Conservation (phyloP, 2,113 vertebrate species). For the Crypturellus undulatus region DNA sequence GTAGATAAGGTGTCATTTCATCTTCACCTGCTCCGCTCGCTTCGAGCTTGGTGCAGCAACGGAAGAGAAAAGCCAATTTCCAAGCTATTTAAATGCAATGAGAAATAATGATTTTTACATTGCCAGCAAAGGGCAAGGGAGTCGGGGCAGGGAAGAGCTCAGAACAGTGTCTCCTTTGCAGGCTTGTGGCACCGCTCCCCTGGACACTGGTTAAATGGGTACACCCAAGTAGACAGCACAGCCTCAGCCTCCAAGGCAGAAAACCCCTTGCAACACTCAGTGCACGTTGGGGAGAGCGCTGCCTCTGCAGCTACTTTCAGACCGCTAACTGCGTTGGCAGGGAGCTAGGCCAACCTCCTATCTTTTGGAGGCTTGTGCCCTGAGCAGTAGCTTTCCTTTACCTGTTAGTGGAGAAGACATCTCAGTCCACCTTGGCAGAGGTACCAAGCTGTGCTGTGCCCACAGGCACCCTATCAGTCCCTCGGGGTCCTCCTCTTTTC, state of each 20-base stretch:
- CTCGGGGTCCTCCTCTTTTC: too few relatives aligned
- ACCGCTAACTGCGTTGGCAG: not conserved
- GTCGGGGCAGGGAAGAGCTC: not conserved
- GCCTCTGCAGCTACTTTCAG: not conserved
- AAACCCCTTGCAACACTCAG: not conserved
- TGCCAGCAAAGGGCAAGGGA: fast-evolving
- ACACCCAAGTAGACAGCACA: not conserved
- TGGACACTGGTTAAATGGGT: not conserved
- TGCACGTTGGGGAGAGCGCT: too few relatives aligned
- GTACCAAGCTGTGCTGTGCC: too few relatives aligned
- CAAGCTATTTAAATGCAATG: fast-evolving
- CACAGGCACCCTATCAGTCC: too few relatives aligned
- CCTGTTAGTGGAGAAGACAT: not conserved
- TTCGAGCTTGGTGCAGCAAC: not conserved
- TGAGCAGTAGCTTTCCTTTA: not conserved
- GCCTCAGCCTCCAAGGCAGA: too few relatives aligned
- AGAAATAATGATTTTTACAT: fast-evolving
- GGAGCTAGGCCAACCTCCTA: not conserved
- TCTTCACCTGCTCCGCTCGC: not conserved
- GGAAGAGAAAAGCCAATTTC: not conserved
- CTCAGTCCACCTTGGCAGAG: not conserved
- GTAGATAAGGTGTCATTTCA: not conserved
- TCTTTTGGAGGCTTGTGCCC: not conserved
- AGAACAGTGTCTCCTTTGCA: fast-evolving
- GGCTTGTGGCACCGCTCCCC: not conserved